A percentile compares a stretch with the other conserved stretches of the same genome.
Conservation (phyloP, 2,113 vertebrate genomes). For the Atractosteus spatula region DNA sequence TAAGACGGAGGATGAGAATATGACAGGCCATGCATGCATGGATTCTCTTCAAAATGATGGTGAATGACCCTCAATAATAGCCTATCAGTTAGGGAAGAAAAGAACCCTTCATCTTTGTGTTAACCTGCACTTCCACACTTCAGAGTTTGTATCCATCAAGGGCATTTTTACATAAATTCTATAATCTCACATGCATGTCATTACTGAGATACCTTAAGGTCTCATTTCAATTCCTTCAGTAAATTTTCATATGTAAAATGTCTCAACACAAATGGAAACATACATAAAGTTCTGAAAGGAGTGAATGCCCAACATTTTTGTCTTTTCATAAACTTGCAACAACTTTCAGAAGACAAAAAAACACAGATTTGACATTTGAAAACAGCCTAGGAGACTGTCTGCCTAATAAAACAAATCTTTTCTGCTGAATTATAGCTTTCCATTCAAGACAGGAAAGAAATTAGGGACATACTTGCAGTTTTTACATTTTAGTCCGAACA, state of each 20-base stretch:
- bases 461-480: slow-evolving; percentile 93
- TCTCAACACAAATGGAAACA: background rate
- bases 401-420: background rate
- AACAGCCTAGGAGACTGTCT: too few species aligned
- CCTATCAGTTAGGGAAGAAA: too few species aligned
- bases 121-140: too few species aligned
- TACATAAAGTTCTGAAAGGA: background rate
- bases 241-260: background rate
- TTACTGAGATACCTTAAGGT: too few species aligned
- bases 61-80: background rate
- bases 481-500: slow-evolving; percentile 99
- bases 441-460: background rate
- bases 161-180: too few species aligned
- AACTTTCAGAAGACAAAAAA: too few species aligned
- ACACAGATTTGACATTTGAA: too few species aligned
- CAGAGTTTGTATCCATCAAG: too few species aligned
- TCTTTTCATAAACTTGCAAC: too few species aligned
- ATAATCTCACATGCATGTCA: too few species aligned
- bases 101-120: too few species aligned
- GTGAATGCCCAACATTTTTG: background rate
- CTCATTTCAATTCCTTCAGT: background rate
- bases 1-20: background rate
- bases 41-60: background rate
- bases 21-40: background rate
- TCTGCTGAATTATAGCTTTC: too few species aligned